These are phyloP conservation scores for Pollenia amentaria DNA, from an alignment of 2,888 invertebrate species.

Conservation along the genomic window DNA sequence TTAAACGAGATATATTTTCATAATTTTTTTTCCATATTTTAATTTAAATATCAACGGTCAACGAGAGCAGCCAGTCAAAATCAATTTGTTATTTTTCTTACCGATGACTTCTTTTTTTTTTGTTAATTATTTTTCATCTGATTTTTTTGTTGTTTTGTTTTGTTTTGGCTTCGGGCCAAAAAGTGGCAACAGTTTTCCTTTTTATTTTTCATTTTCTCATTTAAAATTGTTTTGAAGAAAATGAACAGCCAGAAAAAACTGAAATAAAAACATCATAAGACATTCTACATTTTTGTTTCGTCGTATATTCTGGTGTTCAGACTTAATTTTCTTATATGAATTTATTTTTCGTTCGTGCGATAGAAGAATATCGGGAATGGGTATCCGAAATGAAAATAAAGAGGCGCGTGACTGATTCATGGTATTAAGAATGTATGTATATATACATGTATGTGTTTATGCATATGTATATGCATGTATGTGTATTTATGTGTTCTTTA, in stretches of 20 bases:
- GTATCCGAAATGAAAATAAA: conserved; percentile 32
- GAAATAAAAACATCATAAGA: conserved; percentile 56
- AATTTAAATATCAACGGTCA: conserved; percentile 10
- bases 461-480: background rate
- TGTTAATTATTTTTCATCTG: conserved; percentile 25
- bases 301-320: conserved; percentile 25
- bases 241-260: conserved; percentile 16
- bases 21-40: background rate
- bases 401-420: conserved; percentile 74
- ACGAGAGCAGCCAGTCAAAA: conserved; percentile 33
- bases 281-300: conserved; percentile 31
- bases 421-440: conserved; percentile 30
- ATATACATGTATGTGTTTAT: background rate
- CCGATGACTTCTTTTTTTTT: conserved; percentile 40
- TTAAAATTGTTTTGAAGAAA: conserved; percentile 49
- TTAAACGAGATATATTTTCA: background rate
- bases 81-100: conserved; percentile 44
- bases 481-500: background rate
- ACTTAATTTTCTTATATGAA: background rate
- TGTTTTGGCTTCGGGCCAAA: conserved; percentile 66
- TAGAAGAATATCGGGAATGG: conserved; percentile 21
- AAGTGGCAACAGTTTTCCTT: conserved; percentile 65
- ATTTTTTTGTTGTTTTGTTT: conserved; percentile 19
- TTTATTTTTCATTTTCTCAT: conserved; percentile 36
- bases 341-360: background rate